Evolutionary conservation across 2,888 invertebrate genomes (phyloP), one percentile per base, ranked within the genome.

Genomic region (Glyphotaelius pellucidus): DNA sequence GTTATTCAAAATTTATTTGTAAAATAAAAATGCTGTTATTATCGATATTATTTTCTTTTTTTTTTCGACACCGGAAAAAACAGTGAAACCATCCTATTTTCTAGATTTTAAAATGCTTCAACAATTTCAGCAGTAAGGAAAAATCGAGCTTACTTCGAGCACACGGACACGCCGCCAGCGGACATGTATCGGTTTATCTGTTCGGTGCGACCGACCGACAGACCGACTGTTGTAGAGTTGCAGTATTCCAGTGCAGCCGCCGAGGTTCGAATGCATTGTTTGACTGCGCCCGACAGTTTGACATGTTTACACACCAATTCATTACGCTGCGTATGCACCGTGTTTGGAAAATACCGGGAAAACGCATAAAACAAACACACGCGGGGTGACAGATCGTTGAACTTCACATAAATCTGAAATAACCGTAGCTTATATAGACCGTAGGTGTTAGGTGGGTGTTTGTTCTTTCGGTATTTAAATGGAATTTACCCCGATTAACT

Each of bases 241-340:
- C 52, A 19, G 52, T 52, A 25, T 19, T 7, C 19, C 19, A 67
- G 52, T 35, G 9, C 38, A 42, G 38, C 19, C 9, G 15, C 85
- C 47, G 25, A n/a, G 14, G n/a, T 47, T 35, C 85, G 86, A n/a
- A 30, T 25, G 86, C n/a, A n/a, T 42, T 86, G 81, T 81, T 81
- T 81, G 42, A 25, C 42, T 86, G 47, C 86, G 42, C 38, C 30
- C 42, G 86, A 86, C 86, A 86, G 86, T n/a, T 86, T 38, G 81
- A 31, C 32, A 25, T 86, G 86, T 86, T 86, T 35, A 86, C 86
- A 81, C 81, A 81, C 81, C 81, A 86, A 86, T 86, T 86, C 86
- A 86, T 86, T 86, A 86, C 32, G 9, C 42, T 15, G 67, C 67
- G 67, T 67, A n/a, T 67, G 67, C 67, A 67, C 67, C 67, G 25